phyloP scores from a whole-genome alignment of 2,797 vertebrate species.

The Scyliorhinus canicula region DNA sequence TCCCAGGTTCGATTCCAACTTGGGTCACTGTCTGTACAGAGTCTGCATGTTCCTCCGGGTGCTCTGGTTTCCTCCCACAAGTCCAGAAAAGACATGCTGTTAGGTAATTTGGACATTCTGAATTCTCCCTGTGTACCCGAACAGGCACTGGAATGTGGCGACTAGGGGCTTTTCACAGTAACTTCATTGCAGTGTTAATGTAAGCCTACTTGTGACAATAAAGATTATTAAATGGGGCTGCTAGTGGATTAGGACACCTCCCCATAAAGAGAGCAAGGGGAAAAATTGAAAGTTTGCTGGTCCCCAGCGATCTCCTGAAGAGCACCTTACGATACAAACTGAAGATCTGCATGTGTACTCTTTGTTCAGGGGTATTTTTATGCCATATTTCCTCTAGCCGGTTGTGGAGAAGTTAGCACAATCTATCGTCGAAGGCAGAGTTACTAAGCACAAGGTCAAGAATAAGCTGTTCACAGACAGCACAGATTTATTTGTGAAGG shows the following conservation, averaged over 20 bases:
- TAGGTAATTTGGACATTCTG: too few species aligned
- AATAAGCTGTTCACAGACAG: background rate
- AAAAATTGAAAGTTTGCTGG: background rate
- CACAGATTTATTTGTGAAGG: background rate
- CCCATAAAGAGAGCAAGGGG: background rate
- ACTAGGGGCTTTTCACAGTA: too few species aligned
- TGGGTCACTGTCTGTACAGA: too few species aligned
- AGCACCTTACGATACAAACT: background rate
- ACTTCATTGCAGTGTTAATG: too few species aligned
- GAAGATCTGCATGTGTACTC: background rate
- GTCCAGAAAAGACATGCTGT: too few species aligned
- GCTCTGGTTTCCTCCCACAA: too few species aligned
- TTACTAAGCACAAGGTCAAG: background rate
- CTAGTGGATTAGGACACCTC: background rate
- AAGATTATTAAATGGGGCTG: background rate
- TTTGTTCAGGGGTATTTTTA: background rate
- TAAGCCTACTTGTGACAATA: too few species aligned
- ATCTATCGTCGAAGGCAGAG: background rate
- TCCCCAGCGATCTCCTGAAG: background rate
- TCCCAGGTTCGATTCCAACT: too few species aligned
- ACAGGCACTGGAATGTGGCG: too few species aligned
- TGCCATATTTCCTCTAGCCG: background rate
- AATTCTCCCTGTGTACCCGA: too few species aligned
- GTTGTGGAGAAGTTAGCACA: background rate
- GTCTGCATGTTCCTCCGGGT: too few species aligned